phyloP scores from a whole-genome alignment of 2,888 invertebrate species.

The Pegoplata infirma region DNA sequence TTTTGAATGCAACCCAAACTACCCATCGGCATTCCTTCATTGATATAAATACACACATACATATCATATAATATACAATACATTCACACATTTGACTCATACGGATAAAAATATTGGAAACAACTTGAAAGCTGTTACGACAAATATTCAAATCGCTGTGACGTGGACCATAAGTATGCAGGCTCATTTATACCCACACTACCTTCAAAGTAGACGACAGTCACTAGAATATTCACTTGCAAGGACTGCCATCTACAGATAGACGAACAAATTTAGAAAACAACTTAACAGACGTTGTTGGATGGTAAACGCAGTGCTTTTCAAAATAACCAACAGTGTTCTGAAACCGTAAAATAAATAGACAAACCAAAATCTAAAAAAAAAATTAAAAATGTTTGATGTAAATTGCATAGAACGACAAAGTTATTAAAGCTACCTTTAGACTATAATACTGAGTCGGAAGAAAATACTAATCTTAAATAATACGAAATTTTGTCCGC shows the following conservation, averaged over 20 bases:
- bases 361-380: too few species aligned
- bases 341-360: background rate
- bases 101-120: slow-evolving; percentile 2
- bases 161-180: background rate
- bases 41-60: too few species aligned
- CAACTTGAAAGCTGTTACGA: slow-evolving; percentile 27
- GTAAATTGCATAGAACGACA: too few species aligned
- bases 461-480: too few species aligned
- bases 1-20: background rate
- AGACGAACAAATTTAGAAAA: background rate
- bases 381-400: too few species aligned
- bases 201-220: background rate
- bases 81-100: too few species aligned
- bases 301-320: background rate
- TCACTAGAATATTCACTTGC: background rate
- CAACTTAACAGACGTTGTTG: background rate
- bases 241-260: background rate
- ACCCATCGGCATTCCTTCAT: background rate
- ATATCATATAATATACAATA: too few species aligned
- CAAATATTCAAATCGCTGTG: slow-evolving; percentile 37
- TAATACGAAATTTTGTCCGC: too few species aligned
- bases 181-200: background rate
- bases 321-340: background rate
- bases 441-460: too few species aligned
- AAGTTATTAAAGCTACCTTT: too few species aligned